Evolutionary conservation across 2,888 invertebrate species (phyloP).

Genomic region (Drosophila lutescens): DNA sequence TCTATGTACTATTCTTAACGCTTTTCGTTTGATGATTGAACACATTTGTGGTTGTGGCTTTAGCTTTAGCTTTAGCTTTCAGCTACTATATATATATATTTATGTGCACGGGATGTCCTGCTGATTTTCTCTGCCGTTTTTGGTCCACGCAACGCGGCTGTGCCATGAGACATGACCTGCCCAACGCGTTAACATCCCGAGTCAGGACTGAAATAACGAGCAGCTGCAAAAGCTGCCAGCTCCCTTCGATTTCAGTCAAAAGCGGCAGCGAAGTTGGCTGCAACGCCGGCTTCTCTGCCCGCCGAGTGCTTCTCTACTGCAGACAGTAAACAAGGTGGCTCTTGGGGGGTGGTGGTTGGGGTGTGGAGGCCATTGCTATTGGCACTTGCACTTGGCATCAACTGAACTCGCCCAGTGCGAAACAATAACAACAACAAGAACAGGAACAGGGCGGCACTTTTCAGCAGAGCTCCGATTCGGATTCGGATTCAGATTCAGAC

Average conservation of each 20-base stretch:
- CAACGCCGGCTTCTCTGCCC: constrained; percentile 32
- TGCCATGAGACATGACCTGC: constrained; percentile 84
- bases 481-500: constrained; percentile 6
- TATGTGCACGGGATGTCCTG: constrained; percentile 25
- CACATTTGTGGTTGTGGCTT: constrained; percentile 64
- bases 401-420: constrained; percentile 63
- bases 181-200: constrained; percentile 85
- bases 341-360: constrained; percentile 3
- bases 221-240: constrained; percentile 44
- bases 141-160: constrained; percentile 70
- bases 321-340: constrained; percentile 66
- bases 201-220: constrained; percentile 83
- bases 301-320: constrained; percentile 22
- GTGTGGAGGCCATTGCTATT: constrained; percentile 46
- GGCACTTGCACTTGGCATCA: constrained; percentile 75
- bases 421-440: constrained; percentile 56
- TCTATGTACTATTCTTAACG: constrained; percentile 19
- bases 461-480: constrained; percentile 31
- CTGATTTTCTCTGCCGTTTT: constrained; percentile 39
- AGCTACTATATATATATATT: constrained; percentile 27
- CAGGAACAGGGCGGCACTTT: constrained; percentile 39
- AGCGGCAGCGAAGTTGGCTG: constrained; percentile 31
- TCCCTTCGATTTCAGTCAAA: constrained; percentile 61
- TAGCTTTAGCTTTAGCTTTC: constrained; percentile 1
- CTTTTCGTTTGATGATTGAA: constrained; percentile 50